Conservation (phyloP, 2,888 invertebrate genomes). For the Lypha dubia region DNA sequence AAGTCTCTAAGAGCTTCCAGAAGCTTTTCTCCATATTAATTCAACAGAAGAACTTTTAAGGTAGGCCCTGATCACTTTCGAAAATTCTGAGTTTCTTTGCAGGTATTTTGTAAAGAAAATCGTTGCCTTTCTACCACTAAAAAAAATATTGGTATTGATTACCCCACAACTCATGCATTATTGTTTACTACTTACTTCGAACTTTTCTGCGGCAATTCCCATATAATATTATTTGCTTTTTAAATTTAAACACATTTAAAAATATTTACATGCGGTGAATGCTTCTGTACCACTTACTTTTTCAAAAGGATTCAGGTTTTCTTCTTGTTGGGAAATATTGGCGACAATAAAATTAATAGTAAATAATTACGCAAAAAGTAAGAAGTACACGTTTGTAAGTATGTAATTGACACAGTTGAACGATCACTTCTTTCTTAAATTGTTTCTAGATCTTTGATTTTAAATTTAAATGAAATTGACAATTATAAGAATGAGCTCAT, state of each 20-base stretch:
- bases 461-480: not conserved
- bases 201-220: too few relatives aligned
- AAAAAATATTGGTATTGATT: too few relatives aligned
- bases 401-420: not conserved
- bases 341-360: constrained; percentile 30
- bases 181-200: too few relatives aligned
- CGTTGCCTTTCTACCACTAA: too few relatives aligned
- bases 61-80: not conserved
- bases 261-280: not conserved
- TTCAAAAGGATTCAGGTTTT: constrained; percentile 75
- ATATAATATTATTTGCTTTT: not conserved
- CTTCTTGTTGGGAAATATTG: constrained; percentile 79
- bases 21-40: too few relatives aligned
- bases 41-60: too few relatives aligned
- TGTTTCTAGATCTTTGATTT: not conserved
- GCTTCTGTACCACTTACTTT: constrained; percentile 76
- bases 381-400: not conserved
- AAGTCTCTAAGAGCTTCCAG: too few relatives aligned
- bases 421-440: not conserved
- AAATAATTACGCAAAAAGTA: not conserved
- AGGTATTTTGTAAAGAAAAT: too few relatives aligned
- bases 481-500: not conserved
- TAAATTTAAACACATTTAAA: not conserved
- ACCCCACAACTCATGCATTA: too few relatives aligned
- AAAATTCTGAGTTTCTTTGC: too few relatives aligned